Evolutionary conservation across 2,888 invertebrate species (phyloP), one percentile per base, ranked within the genome.

Genomic region (Drosophila quinaria): DNA sequence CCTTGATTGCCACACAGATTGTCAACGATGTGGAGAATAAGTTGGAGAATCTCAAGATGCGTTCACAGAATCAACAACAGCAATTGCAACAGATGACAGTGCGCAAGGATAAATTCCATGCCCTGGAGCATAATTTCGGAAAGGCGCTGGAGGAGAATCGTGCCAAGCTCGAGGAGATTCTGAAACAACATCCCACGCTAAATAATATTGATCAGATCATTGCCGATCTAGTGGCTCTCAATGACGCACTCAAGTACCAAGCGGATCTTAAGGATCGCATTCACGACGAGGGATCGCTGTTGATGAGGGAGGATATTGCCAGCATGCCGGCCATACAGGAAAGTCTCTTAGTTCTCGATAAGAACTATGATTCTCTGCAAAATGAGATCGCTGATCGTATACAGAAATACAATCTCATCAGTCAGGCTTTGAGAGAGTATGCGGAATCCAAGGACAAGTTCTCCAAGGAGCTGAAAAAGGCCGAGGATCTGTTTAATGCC

Each of bases 291-390:
- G 97, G 97, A 1, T 94, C 96, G 60, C 94, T 95, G 83, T 92
- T 97, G 75, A 95, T 97, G 95, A 95, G 96, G 89, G 96, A 96
- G 93, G 96, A 98, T 92, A 95, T 96, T 87, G 94, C 95, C 56
- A 96, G 96, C 79, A 95, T 96, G 92, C 95, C 96, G 0, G 94
- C 95, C 0, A 95, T 97, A 68, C 97, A 98, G 92, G 96, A 96
- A 80, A 95, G 95, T 50, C 92, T 98, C 0, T 94, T 97, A 0
- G 94, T 96, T 1, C 94, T 97, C 44, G 97, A 97, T 87, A 95
- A 95, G 61, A 95, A 95, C 77, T 97, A 96, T 95, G 97, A 97
- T 90, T 95, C 96, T 91, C 93, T 96, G 1, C 95, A 95, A 56
- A 96, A 96, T 76, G 94, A 95, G 58, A 94, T 97, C 22, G 94